Evolutionary conservation across 1,140 invertebrate genomes (phyloP), one percentile per base, ranked within the genome.

Genomic region (Araneus ventricosus): DNA sequence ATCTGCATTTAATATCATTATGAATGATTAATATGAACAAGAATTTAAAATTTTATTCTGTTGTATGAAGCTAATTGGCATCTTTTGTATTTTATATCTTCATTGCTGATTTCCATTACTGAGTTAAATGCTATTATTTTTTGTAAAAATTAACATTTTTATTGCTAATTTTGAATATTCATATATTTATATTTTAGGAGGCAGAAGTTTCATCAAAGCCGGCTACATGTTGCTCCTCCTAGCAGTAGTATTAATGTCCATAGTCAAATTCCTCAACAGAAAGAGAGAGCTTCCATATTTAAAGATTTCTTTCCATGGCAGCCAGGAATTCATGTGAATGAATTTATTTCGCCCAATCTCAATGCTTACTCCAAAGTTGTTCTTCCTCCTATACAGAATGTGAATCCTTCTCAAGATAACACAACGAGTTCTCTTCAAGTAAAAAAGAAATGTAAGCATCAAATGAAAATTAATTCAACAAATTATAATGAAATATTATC

Each of bases 201-300:
- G 27, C 80, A 84, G 20, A 84, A 84, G 80, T 84, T 45, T 52
- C 80, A 84, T n/a, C 24, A 84, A 27, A 84, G 80, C 27, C 80
- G 80, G 7, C 39, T 45, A n/a, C 39, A 52, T 84, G 41, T 52
- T 84, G 80, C 39, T 45, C 80, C 41, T 14, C 45, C 80, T 10
- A 27, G 5, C 45, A 84, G 10, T 8, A 27, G 14, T 84, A n/a
- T 41, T n/a, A 52, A 52, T 84, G n/a, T 7, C 24, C 14, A 24
- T 41, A 45, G 7, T 84, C 10, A 75, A 75, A 34, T 34, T 20
- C 17, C 70, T 4, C 70, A 75, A 14, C 27, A 75, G 70, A 75
- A 75, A 75, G 17, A 75, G 30, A 75, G 34, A 75, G 17, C 30
- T 34, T 4, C 70, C 3, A 75, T 75, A 75, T 20, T 75, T 34